phyloP scores from a whole-genome alignment of 37 sponge, comb jelly and placozoan species.

The Beroe forskalii region DNA sequence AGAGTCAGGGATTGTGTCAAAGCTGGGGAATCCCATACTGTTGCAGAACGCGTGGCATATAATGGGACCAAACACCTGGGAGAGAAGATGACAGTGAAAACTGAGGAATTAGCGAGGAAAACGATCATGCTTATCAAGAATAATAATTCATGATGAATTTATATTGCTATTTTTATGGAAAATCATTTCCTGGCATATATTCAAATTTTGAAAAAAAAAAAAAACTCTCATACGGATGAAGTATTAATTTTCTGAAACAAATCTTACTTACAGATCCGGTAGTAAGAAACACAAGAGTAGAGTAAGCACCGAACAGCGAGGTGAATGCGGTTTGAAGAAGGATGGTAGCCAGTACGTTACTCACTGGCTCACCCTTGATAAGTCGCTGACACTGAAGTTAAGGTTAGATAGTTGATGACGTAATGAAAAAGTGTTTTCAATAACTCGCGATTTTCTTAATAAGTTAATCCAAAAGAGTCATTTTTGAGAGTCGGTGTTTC shows the following conservation, averaged over 20 bases:
- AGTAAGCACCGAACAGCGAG: constrained; percentile 27
- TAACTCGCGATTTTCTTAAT: too few relatives aligned
- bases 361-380: neutral
- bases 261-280: constrained; percentile 31
- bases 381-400: neutral
- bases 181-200: too few relatives aligned
- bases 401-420: neutral
- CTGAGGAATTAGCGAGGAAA: neutral
- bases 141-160: too few relatives aligned
- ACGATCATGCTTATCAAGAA: too few relatives aligned
- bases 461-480: too few relatives aligned
- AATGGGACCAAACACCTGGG: constrained; percentile 77
- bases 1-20: constrained; percentile 63
- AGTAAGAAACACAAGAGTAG: neutral
- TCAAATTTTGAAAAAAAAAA: too few relatives aligned
- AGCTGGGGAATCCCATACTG: constrained; percentile 80
- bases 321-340: constrained; percentile 30
- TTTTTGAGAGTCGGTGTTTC: too few relatives aligned
- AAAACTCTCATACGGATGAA: too few relatives aligned
- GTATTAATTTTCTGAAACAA: too few relatives aligned
- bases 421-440: too few relatives aligned
- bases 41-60: constrained; percentile 87
- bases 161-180: too few relatives aligned
- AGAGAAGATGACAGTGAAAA: constrained; percentile 48
- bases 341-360: neutral